Evolutionary conservation across 1,140 invertebrate species (phyloP), one percentile per base, ranked within the genome.

Genomic region (Euwallacea similis): DNA sequence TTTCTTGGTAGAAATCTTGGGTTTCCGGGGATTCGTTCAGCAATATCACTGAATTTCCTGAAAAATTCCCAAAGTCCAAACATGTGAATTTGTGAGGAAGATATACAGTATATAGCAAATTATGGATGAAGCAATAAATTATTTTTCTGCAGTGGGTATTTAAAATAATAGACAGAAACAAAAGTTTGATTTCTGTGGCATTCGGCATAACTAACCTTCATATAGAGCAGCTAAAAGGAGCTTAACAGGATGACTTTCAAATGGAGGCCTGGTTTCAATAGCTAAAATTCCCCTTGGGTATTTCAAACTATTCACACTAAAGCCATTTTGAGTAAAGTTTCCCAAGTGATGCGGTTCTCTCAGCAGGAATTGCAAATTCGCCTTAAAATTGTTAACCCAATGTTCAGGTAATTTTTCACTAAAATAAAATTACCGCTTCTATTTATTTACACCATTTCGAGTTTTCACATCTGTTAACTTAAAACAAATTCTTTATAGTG

Each of bases 1-100:
- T 13, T 46, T 60, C 47, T 41, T 56, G 53, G 62, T 66, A 72
- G 42, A 74, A 61, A 10, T n/a, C 41, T 8, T n/a, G 56, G 15
- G 44, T 62, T 43, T 56, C 15, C 15, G 58, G 47, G 0, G 56
- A 46, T 54, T 69, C 58, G 66, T 63, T 73, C 10, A 75, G 50
- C 15, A 75, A 7, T 41, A 77, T 72, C 8, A 77, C 71, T 11
- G 75, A 33, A 61, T 78, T 78, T 9, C 77, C 69, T 71, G 15
- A 11, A 50, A 11, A 50, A 50, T 50, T 50, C 7, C 7, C 13
- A 50, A 50, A 50, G 9, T 7, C 9, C 6, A 10, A 50, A 50
- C 2, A 64, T 21, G 4, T 11, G 42, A 42, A 69, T 16, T n/a
- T n/a, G 44, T 42, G 33, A 42, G 2, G 3, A 9, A 58, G 8